These are phyloP conservation scores for Hippotragus niger DNA, from an alignment of 2,113 vertebrate species.

Conservation along the genomic window DNA sequence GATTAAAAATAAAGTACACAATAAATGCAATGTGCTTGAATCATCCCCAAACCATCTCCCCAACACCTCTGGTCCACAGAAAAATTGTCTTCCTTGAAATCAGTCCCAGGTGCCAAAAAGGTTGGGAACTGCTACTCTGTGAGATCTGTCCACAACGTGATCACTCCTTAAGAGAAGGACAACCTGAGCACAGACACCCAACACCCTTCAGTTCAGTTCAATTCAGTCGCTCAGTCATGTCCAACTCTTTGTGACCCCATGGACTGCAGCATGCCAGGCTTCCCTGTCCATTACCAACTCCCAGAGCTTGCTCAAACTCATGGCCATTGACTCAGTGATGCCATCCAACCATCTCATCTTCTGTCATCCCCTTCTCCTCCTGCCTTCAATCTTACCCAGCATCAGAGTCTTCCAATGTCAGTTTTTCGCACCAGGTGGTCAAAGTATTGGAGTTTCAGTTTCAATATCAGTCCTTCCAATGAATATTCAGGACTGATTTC, in stretches of 20 bases:
- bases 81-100: neutral
- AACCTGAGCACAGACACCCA: neutral
- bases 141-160: accelerated
- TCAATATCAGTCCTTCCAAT: neutral
- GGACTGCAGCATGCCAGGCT: neutral
- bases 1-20: neutral
- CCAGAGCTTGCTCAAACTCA: neutral
- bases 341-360: neutral
- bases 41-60: neutral
- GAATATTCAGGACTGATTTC: neutral
- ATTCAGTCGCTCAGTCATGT: neutral
- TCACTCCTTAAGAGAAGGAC: neutral
- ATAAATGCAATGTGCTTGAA: neutral
- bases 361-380: neutral
- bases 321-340: neutral
- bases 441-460: neutral
- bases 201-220: neutral
- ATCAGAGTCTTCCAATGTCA: neutral
- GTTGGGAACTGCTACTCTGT: accelerated
- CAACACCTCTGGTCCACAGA: neutral
- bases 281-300: neutral
- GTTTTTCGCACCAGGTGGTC: neutral
- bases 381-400: neutral
- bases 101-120: neutral
- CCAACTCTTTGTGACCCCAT: neutral